Evolutionary conservation across 2,797 vertebrate species (phyloP).

Genomic region (Helicolenus hilgendorfi): DNA sequence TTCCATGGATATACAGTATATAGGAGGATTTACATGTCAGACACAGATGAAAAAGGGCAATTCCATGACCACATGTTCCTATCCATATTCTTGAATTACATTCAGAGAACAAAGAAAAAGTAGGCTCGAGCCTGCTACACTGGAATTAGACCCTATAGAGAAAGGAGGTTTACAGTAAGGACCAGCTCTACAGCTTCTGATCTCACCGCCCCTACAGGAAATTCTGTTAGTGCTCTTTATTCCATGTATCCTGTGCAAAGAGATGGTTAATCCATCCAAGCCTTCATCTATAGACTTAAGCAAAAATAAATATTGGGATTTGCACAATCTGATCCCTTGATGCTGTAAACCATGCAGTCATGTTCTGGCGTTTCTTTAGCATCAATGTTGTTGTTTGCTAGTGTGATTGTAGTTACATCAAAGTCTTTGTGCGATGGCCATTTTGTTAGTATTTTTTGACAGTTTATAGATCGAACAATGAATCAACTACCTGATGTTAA

Average conservation of each 20-base stretch:
- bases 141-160: neutral
- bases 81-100: neutral
- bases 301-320: neutral
- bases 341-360: neutral
- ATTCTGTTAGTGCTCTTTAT: conserved; percentile 1
- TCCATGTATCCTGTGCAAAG: conserved; percentile 9
- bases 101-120: neutral
- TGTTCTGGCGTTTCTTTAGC: neutral
- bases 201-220: neutral
- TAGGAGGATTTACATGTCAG: conserved; percentile 13
- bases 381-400: neutral
- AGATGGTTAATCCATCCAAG: conserved; percentile 10
- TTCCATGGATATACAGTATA: neutral
- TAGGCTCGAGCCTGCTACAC: neutral
- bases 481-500: neutral
- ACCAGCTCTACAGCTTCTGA: neutral
- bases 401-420: neutral
- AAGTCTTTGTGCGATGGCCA: neutral
- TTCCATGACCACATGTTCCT: neutral
- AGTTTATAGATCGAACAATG: neutral
- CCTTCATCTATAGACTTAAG: neutral
- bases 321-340: neutral
- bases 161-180: neutral
- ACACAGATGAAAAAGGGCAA: neutral
- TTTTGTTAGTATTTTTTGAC: neutral